Percentiles rank a stretch among this genome's conserved stretches.
Evolutionary conservation across 1,140 invertebrate species (phyloP).

Genomic region (Drosophila bipectinata): DNA sequence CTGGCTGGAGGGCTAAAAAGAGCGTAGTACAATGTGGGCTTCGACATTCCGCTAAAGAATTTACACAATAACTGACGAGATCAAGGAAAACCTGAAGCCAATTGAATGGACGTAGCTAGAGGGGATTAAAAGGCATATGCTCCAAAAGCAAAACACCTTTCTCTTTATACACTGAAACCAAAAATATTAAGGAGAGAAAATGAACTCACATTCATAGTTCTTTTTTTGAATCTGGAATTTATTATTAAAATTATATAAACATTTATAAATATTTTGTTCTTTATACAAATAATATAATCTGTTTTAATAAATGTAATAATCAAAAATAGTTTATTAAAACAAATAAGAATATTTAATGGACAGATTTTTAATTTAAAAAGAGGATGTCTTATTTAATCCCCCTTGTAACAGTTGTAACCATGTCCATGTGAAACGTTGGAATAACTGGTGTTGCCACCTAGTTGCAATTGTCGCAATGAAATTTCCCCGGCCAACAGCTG

Average conservation of each 20-base stretch:
- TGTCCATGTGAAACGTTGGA: neutral
- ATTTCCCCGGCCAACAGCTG: constrained; percentile 3
- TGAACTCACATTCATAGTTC: neutral
- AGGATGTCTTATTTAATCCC: too few relatives aligned
- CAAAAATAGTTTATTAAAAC: too few relatives aligned
- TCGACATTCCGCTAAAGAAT: constrained; percentile 42
- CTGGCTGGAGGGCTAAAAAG: constrained; percentile 85
- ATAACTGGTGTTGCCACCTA: constrained; percentile 10
- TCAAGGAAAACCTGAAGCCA: constrained; percentile 20
- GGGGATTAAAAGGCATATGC: neutral
- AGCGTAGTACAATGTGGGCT: constrained; percentile 84
- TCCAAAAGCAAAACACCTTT: neutral
- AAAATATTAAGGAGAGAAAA: neutral
- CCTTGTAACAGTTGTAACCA: neutral
- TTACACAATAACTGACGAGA: constrained; percentile 23
- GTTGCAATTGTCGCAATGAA: neutral
- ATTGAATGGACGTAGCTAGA: neutral
- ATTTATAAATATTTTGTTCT: neutral
- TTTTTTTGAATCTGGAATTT: neutral
- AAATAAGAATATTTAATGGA: too few relatives aligned
- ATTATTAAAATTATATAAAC: neutral
- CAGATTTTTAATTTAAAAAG: too few relatives aligned
- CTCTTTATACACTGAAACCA: neutral
- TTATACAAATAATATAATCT: too few relatives aligned
- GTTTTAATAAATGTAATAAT: too few relatives aligned